A percentile compares a stretch with the other conserved stretches of the same genome.
Evolutionary conservation across 2,888 invertebrate species (phyloP).

Genomic region (Druceiella hillmani): DNA sequence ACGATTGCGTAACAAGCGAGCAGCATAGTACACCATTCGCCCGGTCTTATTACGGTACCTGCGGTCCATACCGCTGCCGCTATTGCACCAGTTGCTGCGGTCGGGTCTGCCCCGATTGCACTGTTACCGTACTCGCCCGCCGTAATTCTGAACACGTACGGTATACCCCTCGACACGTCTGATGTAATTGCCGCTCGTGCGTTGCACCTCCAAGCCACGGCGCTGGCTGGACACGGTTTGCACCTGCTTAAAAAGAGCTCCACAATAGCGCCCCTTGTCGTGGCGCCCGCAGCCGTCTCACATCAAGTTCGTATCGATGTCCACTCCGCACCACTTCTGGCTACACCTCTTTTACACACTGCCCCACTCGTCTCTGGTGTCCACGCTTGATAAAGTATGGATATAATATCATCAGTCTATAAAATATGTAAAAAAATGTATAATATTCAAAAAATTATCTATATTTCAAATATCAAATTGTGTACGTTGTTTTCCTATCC

Average conservation of each 20-base stretch:
- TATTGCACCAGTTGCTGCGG: conserved; percentile 28
- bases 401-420: no score
- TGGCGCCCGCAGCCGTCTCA: conserved; percentile 33
- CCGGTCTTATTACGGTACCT: no score
- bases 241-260: conserved; percentile 33
- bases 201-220: conserved; percentile 48
- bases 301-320: conserved; percentile 38
- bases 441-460: no score
- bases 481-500: no score
- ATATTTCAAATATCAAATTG: no score
- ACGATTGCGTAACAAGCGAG: no score
- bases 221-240: conserved; percentile 40
- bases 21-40: no score
- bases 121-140: conserved; percentile 45
- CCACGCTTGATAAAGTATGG: no score
- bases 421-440: no score
- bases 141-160: conserved; percentile 43
- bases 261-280: conserved; percentile 25
- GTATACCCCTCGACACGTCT: conserved; percentile 47
- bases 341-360: no score
- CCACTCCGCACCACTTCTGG: conserved; percentile 30
- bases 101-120: conserved; percentile 40
- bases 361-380: no score
- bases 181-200: conserved; percentile 43
- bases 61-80: conserved; percentile 30